These are phyloP conservation scores for Cynocephalus volans DNA, from an alignment of 2,113 vertebrate genomes.

Conservation along the genomic window DNA sequence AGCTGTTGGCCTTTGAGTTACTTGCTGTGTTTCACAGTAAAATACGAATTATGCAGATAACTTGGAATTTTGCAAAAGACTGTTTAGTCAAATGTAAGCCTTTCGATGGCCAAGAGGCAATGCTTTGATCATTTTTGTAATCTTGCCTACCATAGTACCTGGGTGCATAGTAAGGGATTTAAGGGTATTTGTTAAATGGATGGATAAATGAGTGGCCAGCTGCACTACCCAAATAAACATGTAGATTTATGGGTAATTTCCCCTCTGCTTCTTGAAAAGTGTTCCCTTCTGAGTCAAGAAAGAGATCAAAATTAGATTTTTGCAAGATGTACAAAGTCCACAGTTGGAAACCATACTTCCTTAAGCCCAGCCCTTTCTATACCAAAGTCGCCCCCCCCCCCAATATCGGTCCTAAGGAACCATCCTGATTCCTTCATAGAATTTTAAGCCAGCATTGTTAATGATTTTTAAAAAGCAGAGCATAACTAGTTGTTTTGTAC, in stretches of 20 bases:
- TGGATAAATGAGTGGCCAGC: neutral
- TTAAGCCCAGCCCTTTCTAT: neutral
- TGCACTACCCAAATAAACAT: neutral
- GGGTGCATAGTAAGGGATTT: neutral
- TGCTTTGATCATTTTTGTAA: slow-evolving; percentile 10
- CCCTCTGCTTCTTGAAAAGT: neutral
- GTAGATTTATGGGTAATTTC: neutral
- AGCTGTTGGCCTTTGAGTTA: neutral
- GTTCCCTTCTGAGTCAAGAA: slow-evolving; percentile 19
- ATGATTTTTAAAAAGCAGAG: slow-evolving; percentile 49
- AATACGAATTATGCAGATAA: neutral
- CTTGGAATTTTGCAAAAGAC: slow-evolving; percentile 48
- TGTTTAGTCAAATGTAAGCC: neutral
- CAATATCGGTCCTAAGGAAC: neutral
- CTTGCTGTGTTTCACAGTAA: neutral
- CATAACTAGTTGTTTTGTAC: neutral
- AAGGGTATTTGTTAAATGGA: slow-evolving; percentile 15
- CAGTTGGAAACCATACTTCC: neutral
- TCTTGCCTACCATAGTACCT: neutral
- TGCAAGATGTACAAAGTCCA: neutral
- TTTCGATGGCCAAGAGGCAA: neutral
- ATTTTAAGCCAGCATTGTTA: neutral
- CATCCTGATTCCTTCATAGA: neutral
- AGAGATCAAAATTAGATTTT: slow-evolving; percentile 37
- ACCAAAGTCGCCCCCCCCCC: neutral